Evolutionary conservation across 2,113 vertebrate genomes (phyloP).

Genomic region (Paracanthobrama guichenoti): DNA sequence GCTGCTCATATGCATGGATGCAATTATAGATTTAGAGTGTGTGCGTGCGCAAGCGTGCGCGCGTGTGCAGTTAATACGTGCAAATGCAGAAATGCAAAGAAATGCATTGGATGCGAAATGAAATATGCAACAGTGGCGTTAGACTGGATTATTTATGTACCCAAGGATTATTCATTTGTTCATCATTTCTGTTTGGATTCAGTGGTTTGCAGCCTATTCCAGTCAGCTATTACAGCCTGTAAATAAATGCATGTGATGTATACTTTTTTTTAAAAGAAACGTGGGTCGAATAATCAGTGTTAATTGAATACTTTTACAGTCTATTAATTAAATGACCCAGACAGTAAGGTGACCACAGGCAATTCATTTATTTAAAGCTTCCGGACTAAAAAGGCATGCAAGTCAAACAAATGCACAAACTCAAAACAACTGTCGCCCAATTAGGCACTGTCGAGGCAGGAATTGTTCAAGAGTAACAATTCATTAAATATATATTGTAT

Average conservation of each 20-base stretch:
- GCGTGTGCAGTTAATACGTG: background rate
- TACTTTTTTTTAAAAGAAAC: background rate
- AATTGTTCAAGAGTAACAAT: too few species aligned
- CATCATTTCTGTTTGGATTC: background rate
- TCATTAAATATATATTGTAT: background rate
- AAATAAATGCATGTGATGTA: background rate
- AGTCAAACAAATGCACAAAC: too few species aligned
- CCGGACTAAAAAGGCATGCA: background rate
- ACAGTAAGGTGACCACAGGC: background rate
- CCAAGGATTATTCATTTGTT: constrained; percentile 16
- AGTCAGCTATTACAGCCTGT: background rate
- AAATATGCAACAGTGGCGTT: constrained; percentile 11
- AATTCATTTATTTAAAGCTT: background rate
- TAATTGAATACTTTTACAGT: too few species aligned
- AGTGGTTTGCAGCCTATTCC: background rate
- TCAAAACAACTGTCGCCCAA: background rate
- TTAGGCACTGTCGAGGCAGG: background rate
- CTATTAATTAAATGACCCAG: background rate
- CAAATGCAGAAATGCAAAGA: background rate
- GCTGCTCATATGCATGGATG: constrained; percentile 17
- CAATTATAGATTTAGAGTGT: background rate
- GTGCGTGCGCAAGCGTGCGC: background rate
- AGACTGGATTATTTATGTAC: constrained; percentile 28
- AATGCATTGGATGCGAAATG: background rate
- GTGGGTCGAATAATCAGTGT: background rate